Conservation (phyloP, 2,797 vertebrate species). For the Parambassis ranga region DNA sequence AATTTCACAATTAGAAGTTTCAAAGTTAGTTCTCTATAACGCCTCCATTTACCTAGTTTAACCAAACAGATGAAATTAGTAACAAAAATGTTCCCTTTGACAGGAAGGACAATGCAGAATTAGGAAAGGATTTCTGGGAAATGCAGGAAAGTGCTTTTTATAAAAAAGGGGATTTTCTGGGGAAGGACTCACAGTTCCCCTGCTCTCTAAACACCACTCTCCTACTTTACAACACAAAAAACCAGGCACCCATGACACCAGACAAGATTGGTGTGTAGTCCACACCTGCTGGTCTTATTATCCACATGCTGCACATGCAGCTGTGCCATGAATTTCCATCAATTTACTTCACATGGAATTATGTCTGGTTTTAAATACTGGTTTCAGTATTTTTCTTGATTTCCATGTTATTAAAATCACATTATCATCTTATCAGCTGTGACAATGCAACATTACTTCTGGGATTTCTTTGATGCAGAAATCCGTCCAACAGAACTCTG, state of each 20-base stretch:
- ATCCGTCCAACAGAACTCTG: conserved; percentile 61
- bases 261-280: conserved; percentile 10
- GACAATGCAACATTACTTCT: conserved; percentile 39
- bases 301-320: neutral
- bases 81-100: conserved; percentile 14
- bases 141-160: conserved; percentile 48
- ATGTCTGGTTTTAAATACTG: neutral
- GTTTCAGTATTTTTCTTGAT: neutral
- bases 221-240: conserved; percentile 27
- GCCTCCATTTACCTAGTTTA: neutral
- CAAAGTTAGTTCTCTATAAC: neutral
- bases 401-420: conserved; percentile 17
- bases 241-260: conserved; percentile 17
- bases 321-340: neutral
- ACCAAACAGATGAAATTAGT: conserved; percentile 25
- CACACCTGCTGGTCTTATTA: conserved; percentile 8
- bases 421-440: conserved; percentile 25
- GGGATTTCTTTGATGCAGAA: conserved; percentile 49
- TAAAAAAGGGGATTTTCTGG: conserved; percentile 50
- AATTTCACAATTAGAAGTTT: neutral
- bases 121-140: conserved; percentile 51
- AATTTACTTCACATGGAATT: neutral
- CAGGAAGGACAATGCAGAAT: conserved; percentile 27
- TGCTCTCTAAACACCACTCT: conserved; percentile 39
- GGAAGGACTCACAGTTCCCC: conserved; percentile 29